Base-by-base conservation (phyloP, 2,113 vertebrate genomes). In the Perognathus longimembris region DNA sequence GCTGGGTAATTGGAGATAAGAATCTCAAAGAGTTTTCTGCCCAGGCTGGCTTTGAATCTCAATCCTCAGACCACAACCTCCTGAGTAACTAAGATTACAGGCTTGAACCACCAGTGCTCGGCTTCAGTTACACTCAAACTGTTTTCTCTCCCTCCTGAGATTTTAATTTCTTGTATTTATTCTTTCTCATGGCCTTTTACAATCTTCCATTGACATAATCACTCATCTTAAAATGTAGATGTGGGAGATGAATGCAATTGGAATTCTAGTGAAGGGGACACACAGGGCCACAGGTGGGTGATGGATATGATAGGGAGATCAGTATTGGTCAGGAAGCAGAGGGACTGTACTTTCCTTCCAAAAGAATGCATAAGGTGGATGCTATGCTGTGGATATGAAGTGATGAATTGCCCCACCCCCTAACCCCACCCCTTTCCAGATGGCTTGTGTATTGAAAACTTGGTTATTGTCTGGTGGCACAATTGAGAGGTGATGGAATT, bases 261-360 rank as follows among this genome's bases (percentile, higher is more conserved):
- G 54, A 69, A 57, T 7, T 42, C 64, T 1, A 26, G 40, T 63
- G 30, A 36, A 4, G n/a, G n/a, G n/a, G n/a, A 21, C 28, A 14
- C 20, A 1, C 3, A 14, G 8, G 7, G 3, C n/a, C 36, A 38
- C 0, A 18, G 17, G 15, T 2, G 20, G 30, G n/a, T 1, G 12
- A 22, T 45, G 17, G 17, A 1, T 83, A 45, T 12, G 45, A 10
- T 0, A n/a, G 28, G 34, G 18, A 36, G 54, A 18, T 36, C 11
- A 24, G 32, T 7, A 21, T 59, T 42, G 14, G 22, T 28, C 38
- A 64, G 45, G 63, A 78, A 34, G n/a, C n/a, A 64, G 67, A 50
- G 10, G 45, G 38, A 22, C 17, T 15, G n/a, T 57, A 76, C n/a
- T 86, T 82, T 83, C 59, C 36, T 10, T 5, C 7, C 6, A n/a